phyloP scores from a whole-genome alignment of 2,113 vertebrate genomes.

The Dasyornis broadbenti region DNA sequence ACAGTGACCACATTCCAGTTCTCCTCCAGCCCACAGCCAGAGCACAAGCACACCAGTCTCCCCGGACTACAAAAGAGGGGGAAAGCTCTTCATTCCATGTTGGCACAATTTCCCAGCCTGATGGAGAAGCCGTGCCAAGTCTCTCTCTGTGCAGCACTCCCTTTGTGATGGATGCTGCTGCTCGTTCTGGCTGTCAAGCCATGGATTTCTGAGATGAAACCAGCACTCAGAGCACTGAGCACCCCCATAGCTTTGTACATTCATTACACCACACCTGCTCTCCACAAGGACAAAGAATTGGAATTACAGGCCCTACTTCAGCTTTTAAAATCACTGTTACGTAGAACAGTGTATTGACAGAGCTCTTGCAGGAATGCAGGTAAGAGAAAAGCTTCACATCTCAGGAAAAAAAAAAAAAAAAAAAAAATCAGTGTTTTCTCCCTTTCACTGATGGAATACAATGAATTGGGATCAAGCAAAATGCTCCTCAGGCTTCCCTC shows the following conservation, averaged over 20 bases:
- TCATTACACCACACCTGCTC: background rate
- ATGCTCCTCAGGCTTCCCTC: background rate
- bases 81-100: background rate
- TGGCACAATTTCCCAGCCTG: background rate
- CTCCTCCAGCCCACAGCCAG: background rate
- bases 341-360: background rate
- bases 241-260: rapidly evolving
- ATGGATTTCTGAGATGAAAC: background rate
- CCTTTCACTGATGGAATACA: background rate
- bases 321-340: background rate
- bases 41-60: background rate
- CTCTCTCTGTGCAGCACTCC: background rate
- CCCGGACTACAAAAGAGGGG: background rate
- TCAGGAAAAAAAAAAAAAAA: background rate
- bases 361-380: background rate
- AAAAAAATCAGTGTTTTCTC: background rate
- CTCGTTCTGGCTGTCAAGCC: background rate
- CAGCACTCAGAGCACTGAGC: background rate
- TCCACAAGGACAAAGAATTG: background rate
- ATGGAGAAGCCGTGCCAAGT: background rate
- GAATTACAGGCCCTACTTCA: background rate
- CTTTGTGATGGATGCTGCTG: background rate
- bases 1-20: background rate
- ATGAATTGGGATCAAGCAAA: background rate
- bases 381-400: background rate